Percentiles rank a stretch among this genome's conserved stretches.
These are phyloP conservation scores for Drosophila robusta DNA, from an alignment of 2,888 invertebrate genomes.

Conservation along the genomic window DNA sequence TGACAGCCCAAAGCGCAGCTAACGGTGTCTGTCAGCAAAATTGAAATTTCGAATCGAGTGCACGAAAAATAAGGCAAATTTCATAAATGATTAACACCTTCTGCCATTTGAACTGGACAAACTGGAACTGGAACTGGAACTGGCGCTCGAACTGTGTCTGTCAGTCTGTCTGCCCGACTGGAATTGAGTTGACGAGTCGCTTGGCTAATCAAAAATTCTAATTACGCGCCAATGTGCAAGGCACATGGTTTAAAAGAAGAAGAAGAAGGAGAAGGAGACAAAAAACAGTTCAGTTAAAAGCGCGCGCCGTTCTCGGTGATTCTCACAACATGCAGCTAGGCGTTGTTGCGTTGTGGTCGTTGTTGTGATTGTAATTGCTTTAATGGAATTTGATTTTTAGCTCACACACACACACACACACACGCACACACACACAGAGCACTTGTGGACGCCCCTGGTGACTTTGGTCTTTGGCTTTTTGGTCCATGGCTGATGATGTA, in stretches of 20 bases:
- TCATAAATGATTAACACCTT: constrained; percentile 82
- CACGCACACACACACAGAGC: constrained; percentile 6
- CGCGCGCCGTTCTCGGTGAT: constrained; percentile 24
- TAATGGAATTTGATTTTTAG: constrained; percentile 80
- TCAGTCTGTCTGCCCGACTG: not conserved
- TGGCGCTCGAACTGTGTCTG: constrained; percentile 7
- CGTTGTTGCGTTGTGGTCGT: constrained; percentile 2
- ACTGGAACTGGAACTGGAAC: constrained; percentile 50
- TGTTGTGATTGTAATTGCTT: constrained; percentile 64
- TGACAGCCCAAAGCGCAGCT: constrained; percentile 38
- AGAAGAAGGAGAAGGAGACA: not conserved
- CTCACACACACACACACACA: constrained; percentile 10
- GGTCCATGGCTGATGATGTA: constrained; percentile 79
- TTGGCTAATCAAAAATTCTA: constrained; percentile 70
- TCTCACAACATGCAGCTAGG: constrained; percentile 21
- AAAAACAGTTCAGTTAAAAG: constrained; percentile 6
- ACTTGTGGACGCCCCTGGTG: constrained; percentile 10
- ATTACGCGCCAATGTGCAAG: constrained; percentile 47
- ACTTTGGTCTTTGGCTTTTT: constrained; percentile 52
- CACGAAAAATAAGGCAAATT: constrained; percentile 50
- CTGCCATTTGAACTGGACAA: constrained; percentile 81
- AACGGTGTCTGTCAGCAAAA: constrained; percentile 65
- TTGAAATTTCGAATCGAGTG: constrained; percentile 77
- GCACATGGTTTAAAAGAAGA: not conserved
- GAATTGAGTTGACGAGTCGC: constrained; percentile 12